These are phyloP conservation scores for Actinemys pallida DNA, from an alignment of 2,113 vertebrate species.

Conservation along the genomic window DNA sequence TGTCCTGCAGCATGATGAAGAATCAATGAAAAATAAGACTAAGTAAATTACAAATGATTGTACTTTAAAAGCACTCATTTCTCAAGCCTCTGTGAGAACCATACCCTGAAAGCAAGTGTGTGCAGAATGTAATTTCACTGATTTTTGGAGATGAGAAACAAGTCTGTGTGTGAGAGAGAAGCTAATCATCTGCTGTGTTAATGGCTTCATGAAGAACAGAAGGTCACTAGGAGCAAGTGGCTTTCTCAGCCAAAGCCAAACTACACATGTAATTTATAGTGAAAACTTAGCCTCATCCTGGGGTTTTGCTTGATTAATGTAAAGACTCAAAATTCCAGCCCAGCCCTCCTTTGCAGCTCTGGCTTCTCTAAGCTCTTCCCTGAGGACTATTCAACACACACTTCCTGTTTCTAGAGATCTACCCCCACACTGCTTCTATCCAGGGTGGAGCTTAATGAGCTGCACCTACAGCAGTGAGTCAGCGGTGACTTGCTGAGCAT, in stretches of 20 bases:
- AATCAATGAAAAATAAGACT: background rate
- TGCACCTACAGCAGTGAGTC: constrained; percentile 35
- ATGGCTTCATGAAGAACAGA: background rate
- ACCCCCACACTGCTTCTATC: background rate
- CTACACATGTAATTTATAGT: background rate
- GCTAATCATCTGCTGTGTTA: background rate
- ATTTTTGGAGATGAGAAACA: background rate
- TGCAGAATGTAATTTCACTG: background rate
- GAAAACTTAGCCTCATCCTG: background rate
- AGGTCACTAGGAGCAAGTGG: background rate
- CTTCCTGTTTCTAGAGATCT: background rate
- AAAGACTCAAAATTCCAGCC: background rate
- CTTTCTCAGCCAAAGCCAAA: background rate
- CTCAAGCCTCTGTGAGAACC: background rate
- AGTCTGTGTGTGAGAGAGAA: background rate
- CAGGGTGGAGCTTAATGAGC: background rate
- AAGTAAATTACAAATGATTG: background rate
- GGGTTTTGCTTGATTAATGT: background rate
- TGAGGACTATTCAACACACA: background rate
- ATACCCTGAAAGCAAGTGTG: no score
- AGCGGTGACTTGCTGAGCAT: background rate
- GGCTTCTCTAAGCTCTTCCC: background rate
- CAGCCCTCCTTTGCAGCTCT: background rate
- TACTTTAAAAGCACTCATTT: background rate
- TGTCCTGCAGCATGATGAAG: background rate